A percentile compares a stretch with the other conserved stretches of the same genome.
These are phyloP conservation scores for Potamilus streckersoni DNA, from an alignment of 1,140 invertebrate genomes.

Conservation along the genomic window DNA sequence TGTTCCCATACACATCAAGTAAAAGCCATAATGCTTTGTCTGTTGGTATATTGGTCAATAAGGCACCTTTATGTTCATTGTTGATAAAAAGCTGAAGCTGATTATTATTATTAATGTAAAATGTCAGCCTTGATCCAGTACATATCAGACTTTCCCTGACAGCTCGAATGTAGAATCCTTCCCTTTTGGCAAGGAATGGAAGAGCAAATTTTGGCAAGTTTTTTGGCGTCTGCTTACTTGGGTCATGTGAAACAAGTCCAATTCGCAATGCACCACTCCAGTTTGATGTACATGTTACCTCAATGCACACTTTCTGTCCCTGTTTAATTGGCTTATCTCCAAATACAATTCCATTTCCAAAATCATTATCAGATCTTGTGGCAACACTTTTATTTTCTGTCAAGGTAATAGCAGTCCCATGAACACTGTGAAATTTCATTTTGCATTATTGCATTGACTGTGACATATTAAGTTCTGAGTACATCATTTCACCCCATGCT, in stretches of 20 bases:
- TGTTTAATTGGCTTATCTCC: constrained; percentile 60
- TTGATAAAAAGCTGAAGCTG: constrained; percentile 67
- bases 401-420: constrained; percentile 54
- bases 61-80: constrained; percentile 63
- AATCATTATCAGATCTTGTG: constrained; percentile 47
- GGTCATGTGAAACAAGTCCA: constrained; percentile 65
- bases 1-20: constrained; percentile 68
- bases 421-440: constrained; percentile 61
- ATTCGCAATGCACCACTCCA: constrained; percentile 68
- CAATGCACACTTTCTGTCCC: constrained; percentile 57
- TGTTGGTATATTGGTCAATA: constrained; percentile 59
- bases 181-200: constrained; percentile 59
- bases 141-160: constrained; percentile 56
- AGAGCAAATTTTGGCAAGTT: constrained; percentile 63
- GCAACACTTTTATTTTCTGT: constrained; percentile 48
- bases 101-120: constrained; percentile 60
- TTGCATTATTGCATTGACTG: no score
- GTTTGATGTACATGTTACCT: constrained; percentile 48
- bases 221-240: constrained; percentile 38
- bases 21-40: constrained; percentile 63
- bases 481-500: no score
- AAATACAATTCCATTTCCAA: constrained; percentile 67
- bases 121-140: constrained; percentile 54
- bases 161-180: constrained; percentile 65
- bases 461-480: no score